Base-by-base conservation (phyloP, 2,797 vertebrate genomes). In the Channa striata region DNA sequence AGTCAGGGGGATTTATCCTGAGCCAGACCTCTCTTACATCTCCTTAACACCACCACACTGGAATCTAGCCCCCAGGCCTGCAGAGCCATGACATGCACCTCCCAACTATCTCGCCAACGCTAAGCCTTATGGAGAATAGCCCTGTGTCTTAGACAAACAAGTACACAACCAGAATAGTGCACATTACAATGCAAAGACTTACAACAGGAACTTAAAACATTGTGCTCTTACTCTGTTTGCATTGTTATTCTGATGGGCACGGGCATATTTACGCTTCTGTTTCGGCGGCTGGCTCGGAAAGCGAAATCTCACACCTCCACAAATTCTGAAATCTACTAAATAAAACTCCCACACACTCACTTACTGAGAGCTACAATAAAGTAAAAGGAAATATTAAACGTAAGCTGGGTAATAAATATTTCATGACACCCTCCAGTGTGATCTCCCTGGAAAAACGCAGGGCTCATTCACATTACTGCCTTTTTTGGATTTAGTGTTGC, bases 1-100 rank as follows among this genome's bases (percentile, higher is more conserved):
- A 81, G 77, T 77, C 80, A 64, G 81, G 69, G 83, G 86, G 89
- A 87, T 92, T 93, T 91, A 91, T 91, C 84, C 74, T 84, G 77
- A 92, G 87, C 87, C 86, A 80, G 78, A 79, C 86, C 87, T 91
- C 91, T 88, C 87, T 83, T 86, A 82, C 86, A 87, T 85, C 86
- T 90, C 80, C 82, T 92, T 86, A 88, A 88, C 81, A 83, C 81
- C 71, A 82, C 68, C 73, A 72, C 56, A 80, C 56, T 70, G 80
- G 82, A 87, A 89, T 90, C 82, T 72, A 84, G 67, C 76, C 84
- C 66, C 68, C 59, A 48, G 65, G 72, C 72, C 77, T 57, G 65
- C 76, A 74, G 74, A 86, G 68, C 81, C 73, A 74, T 88, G 89
- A 88, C 90, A 93, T 77, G 83, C 73, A 84, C 67, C 83, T 80